A percentile compares a stretch with the other conserved stretches of the same genome.
Evolutionary conservation across 2,113 vertebrate species (phyloP).

Genomic region (Todiramphus saurophagus): DNA sequence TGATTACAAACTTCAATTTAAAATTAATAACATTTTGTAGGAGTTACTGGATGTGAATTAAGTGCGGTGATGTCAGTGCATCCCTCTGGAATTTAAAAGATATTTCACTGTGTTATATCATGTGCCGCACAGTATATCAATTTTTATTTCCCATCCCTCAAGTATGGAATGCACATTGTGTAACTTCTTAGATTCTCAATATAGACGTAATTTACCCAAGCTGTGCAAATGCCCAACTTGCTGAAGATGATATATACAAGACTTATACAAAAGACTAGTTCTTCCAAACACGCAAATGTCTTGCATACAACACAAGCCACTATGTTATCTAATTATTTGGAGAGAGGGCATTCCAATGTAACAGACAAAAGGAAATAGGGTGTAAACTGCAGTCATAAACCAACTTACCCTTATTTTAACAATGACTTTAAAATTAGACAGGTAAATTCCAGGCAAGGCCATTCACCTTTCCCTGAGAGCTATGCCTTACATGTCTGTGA

Average conservation of each 20-base stretch:
- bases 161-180: slow-evolving; percentile 77
- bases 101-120: slow-evolving; percentile 79
- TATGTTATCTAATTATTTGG: slow-evolving; percentile 44
- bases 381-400: not conserved
- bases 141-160: slow-evolving; percentile 83
- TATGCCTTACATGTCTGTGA: not conserved
- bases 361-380: slow-evolving; percentile 44
- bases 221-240: slow-evolving; percentile 72
- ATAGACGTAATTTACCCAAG: slow-evolving; percentile 80
- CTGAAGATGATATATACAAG: slow-evolving; percentile 66
- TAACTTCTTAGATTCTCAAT: slow-evolving; percentile 79
- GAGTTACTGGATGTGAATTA: slow-evolving; percentile 71
- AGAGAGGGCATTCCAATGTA: not conserved
- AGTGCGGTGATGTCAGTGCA: slow-evolving; percentile 75
- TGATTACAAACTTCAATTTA: slow-evolving; percentile 66
- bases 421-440: not conserved
- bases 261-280: slow-evolving; percentile 70
- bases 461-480: not conserved
- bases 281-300: slow-evolving; percentile 62
- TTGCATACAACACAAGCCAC: slow-evolving; percentile 25
- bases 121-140: slow-evolving; percentile 79
- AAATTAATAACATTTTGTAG: slow-evolving; percentile 70
- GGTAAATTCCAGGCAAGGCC: not conserved
- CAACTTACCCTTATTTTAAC: not conserved
- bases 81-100: slow-evolving; percentile 72